These are phyloP conservation scores for Acropternis orthonyx DNA, from an alignment of 2,797 vertebrate species.

Conservation along the genomic window DNA sequence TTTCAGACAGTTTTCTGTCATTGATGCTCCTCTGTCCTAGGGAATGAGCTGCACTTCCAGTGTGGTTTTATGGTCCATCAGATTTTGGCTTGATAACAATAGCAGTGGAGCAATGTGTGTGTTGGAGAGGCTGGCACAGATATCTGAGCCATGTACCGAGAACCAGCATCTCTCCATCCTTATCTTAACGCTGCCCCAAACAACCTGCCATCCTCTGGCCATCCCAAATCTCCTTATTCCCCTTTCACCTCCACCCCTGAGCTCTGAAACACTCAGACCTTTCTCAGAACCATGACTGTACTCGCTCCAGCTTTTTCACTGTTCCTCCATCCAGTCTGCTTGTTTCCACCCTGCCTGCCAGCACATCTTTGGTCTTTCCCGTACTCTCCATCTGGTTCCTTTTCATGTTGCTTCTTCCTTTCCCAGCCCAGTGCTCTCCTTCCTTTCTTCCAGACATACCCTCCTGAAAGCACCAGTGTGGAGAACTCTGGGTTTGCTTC, in stretches of 20 bases:
- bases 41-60: not conserved
- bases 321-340: slow-evolving; percentile 18
- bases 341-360: slow-evolving; percentile 41
- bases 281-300: not conserved
- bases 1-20: accelerated
- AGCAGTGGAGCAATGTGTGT: accelerated
- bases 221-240: not conserved
- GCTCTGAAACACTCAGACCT: not conserved
- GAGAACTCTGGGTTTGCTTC: not conserved
- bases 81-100: not conserved
- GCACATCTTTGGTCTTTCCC: slow-evolving; percentile 19
- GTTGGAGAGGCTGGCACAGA: not conserved
- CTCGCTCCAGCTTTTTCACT: slow-evolving; percentile 9
- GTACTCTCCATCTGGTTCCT: slow-evolving; percentile 31
- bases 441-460: not conserved
- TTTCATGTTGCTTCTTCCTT: slow-evolving; percentile 1
- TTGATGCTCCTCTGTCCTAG: not conserved
- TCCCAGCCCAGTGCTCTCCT: slow-evolving; percentile 40
- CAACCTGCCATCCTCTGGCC: not conserved
- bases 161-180: not conserved
- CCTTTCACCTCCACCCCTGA: not conserved
- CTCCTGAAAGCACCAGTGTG: not conserved
- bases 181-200: not conserved
- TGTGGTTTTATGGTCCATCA: not conserved
- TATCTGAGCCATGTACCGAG: not conserved